Evolutionary conservation across 2,888 invertebrate genomes (phyloP), one percentile per base, ranked within the genome.

Genomic region (Sphaerophoria taeniata): DNA sequence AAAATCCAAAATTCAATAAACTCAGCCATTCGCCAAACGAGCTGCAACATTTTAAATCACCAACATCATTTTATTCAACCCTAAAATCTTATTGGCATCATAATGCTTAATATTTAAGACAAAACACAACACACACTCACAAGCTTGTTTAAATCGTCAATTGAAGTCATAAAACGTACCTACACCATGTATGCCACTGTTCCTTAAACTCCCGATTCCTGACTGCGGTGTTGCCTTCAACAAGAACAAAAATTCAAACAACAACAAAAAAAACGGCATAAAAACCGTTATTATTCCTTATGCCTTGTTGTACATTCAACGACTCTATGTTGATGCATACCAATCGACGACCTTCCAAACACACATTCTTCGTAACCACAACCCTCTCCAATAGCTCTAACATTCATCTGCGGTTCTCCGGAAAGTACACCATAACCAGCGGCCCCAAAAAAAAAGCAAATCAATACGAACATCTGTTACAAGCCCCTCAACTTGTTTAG

Each of bases 21-120:
- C 14, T 34, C 12, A 24, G 53, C 51, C 53, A 51, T 67, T 67
- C 39, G 24, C 39, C 14, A 53, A 67, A 67, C 36, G 67, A 67
- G 67, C 67, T 67, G 67, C 31, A 67, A 53, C 39, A 67, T 67
- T 53, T 67, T 31, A 51, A 53, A 67, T 16, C 16, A 33, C 65
- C 36, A 16, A 5, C 11, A 9, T 16, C 58, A 56, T 58, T 16
- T 0, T 14, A 1, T 1, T 24, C 39, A 60, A 60, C 60, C 60
- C 43, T 60, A 16, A 67, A 63, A 65, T 45, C 63, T 65, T 70
- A 43, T 61, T 71, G 45, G 58, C 43, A 39, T 39, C 76, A 69
- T 76, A 72, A 76, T 45, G 53, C 71, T 76, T 33, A 76, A 76
- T 61, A 76, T 81, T 81, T 81, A 76, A 65, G 65, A 61, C 65